Evolutionary conservation across 2,888 invertebrate genomes (phyloP), one percentile per base, ranked within the genome.

Genomic region (Drosophila acutilabella): DNA sequence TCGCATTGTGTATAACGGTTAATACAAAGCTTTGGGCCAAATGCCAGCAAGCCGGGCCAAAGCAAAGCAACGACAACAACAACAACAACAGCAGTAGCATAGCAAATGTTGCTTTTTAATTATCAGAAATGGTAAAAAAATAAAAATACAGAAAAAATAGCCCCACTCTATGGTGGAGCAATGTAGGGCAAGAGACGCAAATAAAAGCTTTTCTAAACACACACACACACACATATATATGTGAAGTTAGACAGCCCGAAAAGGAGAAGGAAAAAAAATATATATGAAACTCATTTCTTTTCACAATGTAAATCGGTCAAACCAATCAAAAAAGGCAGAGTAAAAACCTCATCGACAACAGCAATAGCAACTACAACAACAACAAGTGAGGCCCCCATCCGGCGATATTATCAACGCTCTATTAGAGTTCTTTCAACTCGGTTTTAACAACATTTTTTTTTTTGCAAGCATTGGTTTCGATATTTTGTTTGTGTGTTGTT

Each of bases 231-330:
- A 36, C 11, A 36, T 13, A 36, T 42, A 41, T 57, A 47, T 64
- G 56, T 53, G 47, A 66, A 61, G 61, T 56, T 52, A 66, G 66
- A 57, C 64, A 57, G 47, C 45, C 42, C 57, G 48, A 67, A 67
- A 77, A 62, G 36, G 42, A 44, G 45, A 61, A 56, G 59, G 58
- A 52, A 40, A 53, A 57, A 54, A 53, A 57, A 41, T n/a, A n/a
- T 20, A 59, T 30, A 54, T 47, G 68, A 75, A 85, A 72, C 80
- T 68, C 67, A 79, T 84, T 83, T 87, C 79, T 81, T 84, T 78
- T 76, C 71, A 88, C 86, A 85, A 88, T 80, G 80, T 74, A 85
- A 88, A 88, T 84, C 85, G 88, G 84, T 84, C 84, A 84, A 85
- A 88, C 85, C 85, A 88, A 84, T 84, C 79, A 84, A 80, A 80